Evolutionary conservation across 2,888 invertebrate genomes (phyloP).

Genomic region (Lepidocyrtoides sp.): DNA sequence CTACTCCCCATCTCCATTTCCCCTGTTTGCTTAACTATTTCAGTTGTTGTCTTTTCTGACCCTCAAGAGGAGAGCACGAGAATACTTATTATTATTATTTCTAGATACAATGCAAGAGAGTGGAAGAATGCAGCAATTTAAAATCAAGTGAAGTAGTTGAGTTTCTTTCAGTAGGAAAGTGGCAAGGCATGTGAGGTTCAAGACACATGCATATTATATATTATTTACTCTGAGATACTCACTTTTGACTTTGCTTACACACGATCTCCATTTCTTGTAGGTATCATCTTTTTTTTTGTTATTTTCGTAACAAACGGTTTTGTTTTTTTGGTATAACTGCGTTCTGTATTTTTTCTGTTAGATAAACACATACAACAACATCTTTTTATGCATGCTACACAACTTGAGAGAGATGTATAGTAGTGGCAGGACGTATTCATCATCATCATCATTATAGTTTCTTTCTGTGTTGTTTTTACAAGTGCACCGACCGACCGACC

Average conservation of each 20-base stretch:
- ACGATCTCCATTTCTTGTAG: not conserved
- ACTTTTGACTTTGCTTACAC: too few relatives aligned
- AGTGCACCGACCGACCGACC: slow-evolving; percentile 17
- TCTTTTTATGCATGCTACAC: not conserved
- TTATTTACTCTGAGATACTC: not conserved
- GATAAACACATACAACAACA: not conserved
- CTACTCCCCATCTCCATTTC: slow-evolving; percentile 18
- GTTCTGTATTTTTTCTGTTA: slow-evolving; percentile 3
- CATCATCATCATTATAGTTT: not conserved
- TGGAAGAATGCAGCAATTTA: slow-evolving; percentile 61
- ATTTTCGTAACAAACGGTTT: not conserved
- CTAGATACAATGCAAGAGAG: not conserved
- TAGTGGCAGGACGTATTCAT: not conserved
- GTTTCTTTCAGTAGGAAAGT: not conserved
- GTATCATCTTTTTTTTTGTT: too few relatives aligned
- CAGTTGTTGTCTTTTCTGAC: slow-evolving; percentile 48
- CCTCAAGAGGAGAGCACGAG: slow-evolving; percentile 27
- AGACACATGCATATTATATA: slow-evolving; percentile 2
- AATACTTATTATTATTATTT: not conserved
- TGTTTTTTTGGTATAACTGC: not conserved
- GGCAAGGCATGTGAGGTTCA: not conserved
- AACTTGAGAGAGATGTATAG: not conserved
- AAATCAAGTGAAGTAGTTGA: not conserved
- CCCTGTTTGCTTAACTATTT: slow-evolving; percentile 49
- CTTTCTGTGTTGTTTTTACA: slow-evolving; percentile 13